Evolutionary conservation across 2,888 invertebrate genomes (phyloP), one percentile per base, ranked within the genome.

Genomic region (Cantharis flavilabris): DNA sequence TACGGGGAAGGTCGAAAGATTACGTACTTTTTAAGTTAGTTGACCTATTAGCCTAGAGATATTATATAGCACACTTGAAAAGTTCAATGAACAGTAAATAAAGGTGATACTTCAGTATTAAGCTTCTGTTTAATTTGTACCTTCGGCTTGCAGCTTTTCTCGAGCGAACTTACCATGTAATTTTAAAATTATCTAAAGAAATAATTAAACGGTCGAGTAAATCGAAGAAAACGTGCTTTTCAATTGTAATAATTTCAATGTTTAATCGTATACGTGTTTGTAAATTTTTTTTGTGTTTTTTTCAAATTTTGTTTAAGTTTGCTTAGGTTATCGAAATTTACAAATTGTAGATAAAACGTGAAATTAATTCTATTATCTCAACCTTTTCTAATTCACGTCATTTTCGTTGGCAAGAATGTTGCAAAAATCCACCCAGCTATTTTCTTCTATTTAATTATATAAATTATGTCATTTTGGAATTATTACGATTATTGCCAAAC

Each of bases 1-100:
- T 75, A 75, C 23, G 65, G 75, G 64, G 75, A 74, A 77, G 77
- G 77, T 77, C 75, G 77, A 70, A 20, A 49, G 69, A 77, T 77
- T 70, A 69, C 69, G 28, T 75, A 33, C 33, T 49, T 62, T 71
- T 75, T 63, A 77, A 75, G 63, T 65, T 72, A 70, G 69, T 69
- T 77, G 77, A 77, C 77, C 77, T 75, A 77, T 77, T 77, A 77
- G 75, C 71, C 75, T 72, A 75, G 13, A 75, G 75, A 72, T 75
- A 72, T 67, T 67, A 67, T 71, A 75, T 75, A 69, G 75, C 65
- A 70, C 70, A 72, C 62, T 75, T 69, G 18, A 33, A 30, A 71
- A 75, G 75, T 75, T 75, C 75, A 20, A 71, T 71, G 71, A 75
- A 71, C 71, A 30, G 33, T 71, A 70, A 70, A 63, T 70, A 70